These are phyloP conservation scores for Sebastes itinus DNA, from an alignment of 2,797 vertebrate genomes.

Conservation along the genomic window DNA sequence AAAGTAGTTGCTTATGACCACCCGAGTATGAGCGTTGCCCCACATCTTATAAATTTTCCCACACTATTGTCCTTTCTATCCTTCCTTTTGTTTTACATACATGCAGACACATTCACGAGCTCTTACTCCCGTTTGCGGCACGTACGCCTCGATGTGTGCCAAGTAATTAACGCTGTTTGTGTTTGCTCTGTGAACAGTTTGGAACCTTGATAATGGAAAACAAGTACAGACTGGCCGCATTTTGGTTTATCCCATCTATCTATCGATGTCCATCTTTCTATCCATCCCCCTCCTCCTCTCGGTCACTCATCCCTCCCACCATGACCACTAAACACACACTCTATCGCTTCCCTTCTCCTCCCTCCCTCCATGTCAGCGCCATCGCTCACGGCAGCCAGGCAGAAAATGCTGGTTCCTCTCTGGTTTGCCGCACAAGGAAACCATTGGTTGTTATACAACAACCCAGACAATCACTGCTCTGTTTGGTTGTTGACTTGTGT, in stretches of 20 bases:
- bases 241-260: conserved; percentile 51
- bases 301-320: conserved; percentile 12
- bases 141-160: conserved; percentile 55
- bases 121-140: conserved; percentile 45
- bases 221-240: conserved; percentile 64
- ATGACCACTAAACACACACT: not conserved
- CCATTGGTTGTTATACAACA: conserved; percentile 70
- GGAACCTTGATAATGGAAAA: conserved; percentile 74
- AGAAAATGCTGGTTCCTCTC: conserved; percentile 58
- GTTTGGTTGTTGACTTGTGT: conserved; percentile 74
- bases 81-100: conserved; percentile 49
- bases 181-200: conserved; percentile 63
- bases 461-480: conserved; percentile 68
- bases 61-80: conserved; percentile 29
- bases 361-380: conserved; percentile 24
- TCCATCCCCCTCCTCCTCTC: conserved; percentile 5
- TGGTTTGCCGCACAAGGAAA: conserved; percentile 64
- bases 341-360: conserved; percentile 4
- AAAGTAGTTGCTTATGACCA: conserved; percentile 2
- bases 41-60: conserved; percentile 61
- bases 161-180: conserved; percentile 77
- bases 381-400: conserved; percentile 38
- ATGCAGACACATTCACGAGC: conserved; percentile 35
- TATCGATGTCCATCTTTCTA: conserved; percentile 29
- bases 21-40: conserved; percentile 22